Conservation (phyloP, 2,797 vertebrate species). For the Cyprinella venusta region DNA sequence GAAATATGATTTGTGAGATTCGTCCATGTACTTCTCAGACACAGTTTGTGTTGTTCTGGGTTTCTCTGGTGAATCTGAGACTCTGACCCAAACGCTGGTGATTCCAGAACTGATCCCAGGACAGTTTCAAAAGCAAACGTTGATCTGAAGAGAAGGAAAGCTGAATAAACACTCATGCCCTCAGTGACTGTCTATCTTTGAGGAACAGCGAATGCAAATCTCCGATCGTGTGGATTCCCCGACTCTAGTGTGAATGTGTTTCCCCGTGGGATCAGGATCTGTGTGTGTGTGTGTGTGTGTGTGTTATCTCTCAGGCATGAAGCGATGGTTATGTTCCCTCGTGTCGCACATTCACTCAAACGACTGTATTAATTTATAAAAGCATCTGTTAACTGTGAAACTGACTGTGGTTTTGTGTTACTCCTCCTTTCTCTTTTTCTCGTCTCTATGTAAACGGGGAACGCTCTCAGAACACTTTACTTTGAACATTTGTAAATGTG, state of each 20-base stretch:
- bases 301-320: neutral
- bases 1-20: neutral
- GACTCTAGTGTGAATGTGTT: neutral
- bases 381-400: constrained; percentile 53
- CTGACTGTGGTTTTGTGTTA: constrained; percentile 11
- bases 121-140: too few relatives aligned
- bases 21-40: neutral
- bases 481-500: neutral
- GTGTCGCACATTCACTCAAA: constrained; percentile 47
- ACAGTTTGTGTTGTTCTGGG: neutral
- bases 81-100: too few relatives aligned
- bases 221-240: neutral
- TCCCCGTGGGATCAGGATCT: neutral
- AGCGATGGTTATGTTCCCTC: too few relatives aligned
- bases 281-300: neutral
- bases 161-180: too few relatives aligned
- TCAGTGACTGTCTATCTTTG: neutral
- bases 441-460: neutral
- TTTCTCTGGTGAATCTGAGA: neutral
- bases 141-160: neutral
- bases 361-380: constrained; percentile 54
- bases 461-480: neutral
- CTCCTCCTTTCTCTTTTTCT: neutral
- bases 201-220: neutral
- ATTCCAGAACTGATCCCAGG: too few relatives aligned